These are phyloP conservation scores for Podarcis lilfordi DNA, from an alignment of 2,797 vertebrate species.

Conservation along the genomic window DNA sequence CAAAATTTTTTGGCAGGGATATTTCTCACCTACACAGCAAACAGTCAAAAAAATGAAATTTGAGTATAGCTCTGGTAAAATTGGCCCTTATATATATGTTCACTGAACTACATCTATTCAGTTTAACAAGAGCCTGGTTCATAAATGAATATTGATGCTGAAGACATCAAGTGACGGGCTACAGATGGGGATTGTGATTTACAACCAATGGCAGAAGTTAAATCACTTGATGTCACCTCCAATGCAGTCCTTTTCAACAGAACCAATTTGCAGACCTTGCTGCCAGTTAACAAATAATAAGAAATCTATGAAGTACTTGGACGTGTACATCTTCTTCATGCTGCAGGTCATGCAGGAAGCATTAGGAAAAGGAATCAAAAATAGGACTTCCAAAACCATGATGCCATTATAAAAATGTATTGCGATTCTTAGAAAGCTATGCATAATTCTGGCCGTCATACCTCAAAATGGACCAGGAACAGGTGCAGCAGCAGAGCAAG, in stretches of 20 bases:
- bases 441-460: too few relatives aligned
- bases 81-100: not conserved
- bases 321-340: not conserved
- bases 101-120: not conserved
- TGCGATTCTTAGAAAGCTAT: too few relatives aligned
- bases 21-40: too few relatives aligned
- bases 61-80: not conserved
- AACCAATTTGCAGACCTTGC: not conserved
- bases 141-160: not conserved
- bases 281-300: not conserved
- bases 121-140: not conserved
- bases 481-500: too few relatives aligned
- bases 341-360: not conserved
- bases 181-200: not conserved
- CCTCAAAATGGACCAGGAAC: too few relatives aligned
- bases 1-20: too few relatives aligned
- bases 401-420: too few relatives aligned
- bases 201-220: not conserved
- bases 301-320: not conserved
- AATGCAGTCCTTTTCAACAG: not conserved
- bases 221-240: not conserved
- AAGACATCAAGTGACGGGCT: not conserved
- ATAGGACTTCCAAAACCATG: too few relatives aligned
- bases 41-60: too few relatives aligned
- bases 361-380: too few relatives aligned